Base-by-base conservation (phyloP, 1,140 invertebrate genomes). In the Sitobion miscanthi region DNA sequence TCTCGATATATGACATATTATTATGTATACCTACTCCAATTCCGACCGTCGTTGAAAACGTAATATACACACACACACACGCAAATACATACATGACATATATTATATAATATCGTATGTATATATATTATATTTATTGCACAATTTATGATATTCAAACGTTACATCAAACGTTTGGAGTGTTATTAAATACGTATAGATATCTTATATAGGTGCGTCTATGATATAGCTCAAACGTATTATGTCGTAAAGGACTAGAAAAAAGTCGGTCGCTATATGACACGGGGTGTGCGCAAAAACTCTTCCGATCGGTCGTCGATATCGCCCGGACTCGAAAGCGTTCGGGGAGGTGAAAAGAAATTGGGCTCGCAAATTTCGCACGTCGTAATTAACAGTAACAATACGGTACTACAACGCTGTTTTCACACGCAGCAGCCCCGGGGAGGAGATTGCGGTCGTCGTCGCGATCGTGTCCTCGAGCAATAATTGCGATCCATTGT, bases 401-500 rank as follows among this genome's bases (percentile, higher is more conserved):
- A 69, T 69, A 14, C n/a, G 0, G 35, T 0, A 42, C 42, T 30
- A 69, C 30, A 69, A 69, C 62, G 14, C 11, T 69, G 62, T n/a
- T 4, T n/a, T n/a, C 62, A 77, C 62, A 17, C 5, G 4, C 0
- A 0, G 30, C 2, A n/a, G 62, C 9, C 52, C 17, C 2, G 82
- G 7, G 35, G 20, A 0, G 35, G 8, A 17, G 20, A 23, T 42
- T 35, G 35, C 35, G 35, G 35, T 38, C 35, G 35, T 20, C n/a
- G n/a, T 69, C 62, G 25, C 21, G 2, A 42, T 7, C n/a, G 4
- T 14, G 30, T 77, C 62, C 30, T 77, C 21, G 3, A 38, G 6
- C 23, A 83, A 83, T 83, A 83, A 83, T 83, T 77, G 62, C 62
- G 62, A 77, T n/a, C 62, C n/a, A 83, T 83, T 83, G 82, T 83